A percentile compares a stretch with the other conserved stretches of the same genome.
These are phyloP conservation scores for Otolemur crassicaudatus DNA, from an alignment of 2,797 vertebrate genomes.

Conservation along the genomic window DNA sequence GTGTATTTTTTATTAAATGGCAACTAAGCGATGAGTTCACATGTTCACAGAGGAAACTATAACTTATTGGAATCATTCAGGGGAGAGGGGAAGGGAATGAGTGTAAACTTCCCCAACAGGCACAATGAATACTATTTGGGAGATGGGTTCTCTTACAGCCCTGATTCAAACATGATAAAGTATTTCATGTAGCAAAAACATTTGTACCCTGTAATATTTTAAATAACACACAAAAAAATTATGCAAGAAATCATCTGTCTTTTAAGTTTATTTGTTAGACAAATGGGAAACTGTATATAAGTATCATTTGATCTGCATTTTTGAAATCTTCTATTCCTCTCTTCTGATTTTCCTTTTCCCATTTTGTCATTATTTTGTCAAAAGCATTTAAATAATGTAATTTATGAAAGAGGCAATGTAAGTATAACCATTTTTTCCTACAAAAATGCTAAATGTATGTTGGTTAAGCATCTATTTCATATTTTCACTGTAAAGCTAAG, in stretches of 20 bases:
- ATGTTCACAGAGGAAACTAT: not conserved
- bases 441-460: not conserved
- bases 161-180: not conserved
- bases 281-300: not conserved
- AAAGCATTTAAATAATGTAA: conserved; percentile 9
- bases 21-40: not conserved
- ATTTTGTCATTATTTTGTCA: conserved; percentile 31
- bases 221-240: not conserved
- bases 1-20: not conserved
- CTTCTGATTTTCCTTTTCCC: conserved; percentile 3
- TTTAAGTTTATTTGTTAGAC: not conserved
- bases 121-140: not conserved
- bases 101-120: not conserved
- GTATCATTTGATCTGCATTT: not conserved
- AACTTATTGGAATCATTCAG: not conserved
- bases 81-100: not conserved
- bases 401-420: not conserved
- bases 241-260: not conserved
- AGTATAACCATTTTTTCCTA: not conserved
- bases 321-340: not conserved
- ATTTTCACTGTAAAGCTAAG: not conserved
- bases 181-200: not conserved
- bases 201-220: not conserved
- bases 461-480: not conserved
- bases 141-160: not conserved